A percentile compares a stretch with the other conserved stretches of the same genome.
Conservation (phyloP, 2,797 vertebrate species). For the Trichosurus vulpecula region DNA sequence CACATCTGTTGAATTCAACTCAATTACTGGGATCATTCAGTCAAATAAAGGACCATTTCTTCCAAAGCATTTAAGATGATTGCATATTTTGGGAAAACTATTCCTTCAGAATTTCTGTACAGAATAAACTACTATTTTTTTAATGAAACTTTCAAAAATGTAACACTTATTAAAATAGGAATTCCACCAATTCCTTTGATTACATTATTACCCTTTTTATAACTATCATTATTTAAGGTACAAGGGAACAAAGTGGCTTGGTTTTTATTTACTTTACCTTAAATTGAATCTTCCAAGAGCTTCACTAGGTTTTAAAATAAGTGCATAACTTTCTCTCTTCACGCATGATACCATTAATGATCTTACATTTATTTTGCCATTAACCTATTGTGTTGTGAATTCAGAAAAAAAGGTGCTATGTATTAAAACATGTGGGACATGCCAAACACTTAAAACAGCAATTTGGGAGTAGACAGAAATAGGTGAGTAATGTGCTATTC, state of each 20-base stretch:
- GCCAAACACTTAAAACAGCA: conserved; percentile 74
- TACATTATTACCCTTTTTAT: not conserved
- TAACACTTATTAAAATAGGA: not conserved
- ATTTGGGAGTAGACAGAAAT: conserved; percentile 63
- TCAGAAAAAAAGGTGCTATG: not conserved
- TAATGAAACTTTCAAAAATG: not conserved
- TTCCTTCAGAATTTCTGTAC: not conserved
- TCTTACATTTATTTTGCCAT: not conserved
- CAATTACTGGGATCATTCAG: not conserved
- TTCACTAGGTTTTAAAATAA: not conserved
- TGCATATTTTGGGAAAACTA: not conserved
- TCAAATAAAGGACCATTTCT: not conserved
- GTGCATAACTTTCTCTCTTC: not conserved
- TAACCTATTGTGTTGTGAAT: not conserved
- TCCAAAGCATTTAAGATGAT: not conserved
- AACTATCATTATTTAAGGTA: not conserved
- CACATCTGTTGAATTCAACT: not conserved
- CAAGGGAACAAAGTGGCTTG: not conserved
- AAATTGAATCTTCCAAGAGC: not conserved
- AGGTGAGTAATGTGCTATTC: conserved; percentile 70
- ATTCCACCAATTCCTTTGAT: not conserved
- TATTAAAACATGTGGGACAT: conserved; percentile 52
- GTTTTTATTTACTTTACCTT: not conserved
- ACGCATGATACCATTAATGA: not conserved
- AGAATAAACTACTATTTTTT: not conserved